These are phyloP conservation scores for Coturnix japonica DNA, from an alignment of 2,113 vertebrate species.

Conservation along the genomic window DNA sequence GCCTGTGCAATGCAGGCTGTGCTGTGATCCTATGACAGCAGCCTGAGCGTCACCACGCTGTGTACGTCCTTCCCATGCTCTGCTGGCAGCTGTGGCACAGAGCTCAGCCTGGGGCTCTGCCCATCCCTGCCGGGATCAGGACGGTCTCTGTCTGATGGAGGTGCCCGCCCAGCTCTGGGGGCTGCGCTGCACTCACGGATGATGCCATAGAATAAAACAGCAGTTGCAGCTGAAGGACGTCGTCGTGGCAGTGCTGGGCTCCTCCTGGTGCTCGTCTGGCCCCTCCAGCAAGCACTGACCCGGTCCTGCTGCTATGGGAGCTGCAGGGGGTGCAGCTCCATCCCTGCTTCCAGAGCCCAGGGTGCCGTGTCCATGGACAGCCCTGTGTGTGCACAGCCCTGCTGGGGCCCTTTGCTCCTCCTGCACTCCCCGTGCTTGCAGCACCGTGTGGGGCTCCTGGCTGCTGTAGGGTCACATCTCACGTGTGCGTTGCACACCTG, in stretches of 20 bases:
- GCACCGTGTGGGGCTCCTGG: neutral
- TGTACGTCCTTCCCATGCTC: neutral
- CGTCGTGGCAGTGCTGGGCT: conserved; percentile 20
- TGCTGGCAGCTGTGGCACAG: no score
- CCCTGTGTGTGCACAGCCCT: no score
- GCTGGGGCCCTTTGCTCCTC: no score
- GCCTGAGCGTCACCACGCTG: neutral
- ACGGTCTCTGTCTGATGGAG: neutral
- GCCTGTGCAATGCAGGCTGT: no score
- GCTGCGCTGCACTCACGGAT: conserved; percentile 36
- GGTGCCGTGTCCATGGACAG: no score
- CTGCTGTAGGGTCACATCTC: no score
- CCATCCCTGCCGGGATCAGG: neutral
- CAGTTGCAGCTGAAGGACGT: conserved; percentile 42
- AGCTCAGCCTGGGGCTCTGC: no score
- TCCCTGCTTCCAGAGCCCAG: no score
- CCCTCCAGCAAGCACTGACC: neutral
- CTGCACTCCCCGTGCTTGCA: no score
- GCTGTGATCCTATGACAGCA: neutral
- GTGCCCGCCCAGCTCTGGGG: conserved; percentile 23
- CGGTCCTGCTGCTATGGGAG: no score
- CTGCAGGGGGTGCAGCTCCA: no score
- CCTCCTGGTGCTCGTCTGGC: neutral
- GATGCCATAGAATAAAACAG: conserved; percentile 44
- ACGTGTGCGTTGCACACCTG: neutral